These are phyloP conservation scores for Mechanitis mazaeus DNA, from an alignment of 2,888 invertebrate species.

Conservation along the genomic window DNA sequence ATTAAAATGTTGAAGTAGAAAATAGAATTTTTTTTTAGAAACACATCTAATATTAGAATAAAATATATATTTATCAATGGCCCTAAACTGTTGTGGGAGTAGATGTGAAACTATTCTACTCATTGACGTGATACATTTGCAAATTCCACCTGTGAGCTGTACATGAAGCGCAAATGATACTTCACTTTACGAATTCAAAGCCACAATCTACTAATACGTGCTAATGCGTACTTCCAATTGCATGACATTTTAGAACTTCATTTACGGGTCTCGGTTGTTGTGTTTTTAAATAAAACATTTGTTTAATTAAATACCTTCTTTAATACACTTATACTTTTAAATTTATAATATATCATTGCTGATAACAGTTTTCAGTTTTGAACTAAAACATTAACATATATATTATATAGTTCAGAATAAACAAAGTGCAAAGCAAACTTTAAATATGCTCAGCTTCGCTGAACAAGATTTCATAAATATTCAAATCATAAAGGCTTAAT, in stretches of 20 bases:
- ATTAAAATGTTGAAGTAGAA: no score
- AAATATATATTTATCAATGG: not conserved
- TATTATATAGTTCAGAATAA: no score
- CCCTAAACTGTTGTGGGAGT: not conserved
- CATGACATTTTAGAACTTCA: not conserved
- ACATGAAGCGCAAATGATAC: not conserved
- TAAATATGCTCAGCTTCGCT: no score
- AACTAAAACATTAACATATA: no score
- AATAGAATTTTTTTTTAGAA: not conserved
- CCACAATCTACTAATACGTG: constrained; percentile 2
- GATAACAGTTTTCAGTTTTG: no score
- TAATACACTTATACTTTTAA: no score
- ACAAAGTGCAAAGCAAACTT: no score
- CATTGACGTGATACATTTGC: not conserved
- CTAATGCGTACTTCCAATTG: not conserved
- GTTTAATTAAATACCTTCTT: not conserved
- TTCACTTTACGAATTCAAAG: not conserved
- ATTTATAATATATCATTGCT: no score
- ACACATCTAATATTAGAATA: not conserved
- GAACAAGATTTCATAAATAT: no score
- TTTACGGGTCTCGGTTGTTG: not conserved
- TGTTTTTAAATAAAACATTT: not conserved
- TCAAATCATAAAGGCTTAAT: no score
- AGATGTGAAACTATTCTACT: not conserved
- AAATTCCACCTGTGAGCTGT: not conserved